A percentile compares a stretch with the other conserved stretches of the same genome.
phyloP scores from a whole-genome alignment of 2,888 invertebrate genomes.

The Lamellibrachia columna region DNA sequence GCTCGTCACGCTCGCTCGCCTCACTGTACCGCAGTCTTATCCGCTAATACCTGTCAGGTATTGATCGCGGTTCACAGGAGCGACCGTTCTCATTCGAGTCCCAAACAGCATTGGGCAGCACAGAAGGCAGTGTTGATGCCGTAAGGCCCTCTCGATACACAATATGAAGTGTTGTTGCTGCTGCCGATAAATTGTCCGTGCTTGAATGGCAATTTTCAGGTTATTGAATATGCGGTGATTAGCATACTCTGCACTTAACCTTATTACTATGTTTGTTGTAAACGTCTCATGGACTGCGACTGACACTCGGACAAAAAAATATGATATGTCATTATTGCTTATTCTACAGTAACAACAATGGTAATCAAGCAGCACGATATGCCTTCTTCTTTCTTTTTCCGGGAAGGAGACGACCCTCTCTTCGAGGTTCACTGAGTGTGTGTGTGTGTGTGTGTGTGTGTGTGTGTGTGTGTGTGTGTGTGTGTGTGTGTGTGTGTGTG shows the following conservation, averaged over 20 bases:
- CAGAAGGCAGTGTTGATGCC: background rate
- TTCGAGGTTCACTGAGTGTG: background rate
- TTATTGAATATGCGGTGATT: background rate
- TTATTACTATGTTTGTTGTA: background rate
- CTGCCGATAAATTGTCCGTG: background rate
- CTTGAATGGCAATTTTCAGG: background rate
- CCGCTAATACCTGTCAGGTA: background rate
- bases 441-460: background rate
- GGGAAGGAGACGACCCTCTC: background rate
- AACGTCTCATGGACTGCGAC: background rate
- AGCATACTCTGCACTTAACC: background rate
- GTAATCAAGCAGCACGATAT: background rate
- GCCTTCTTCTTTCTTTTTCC: background rate
- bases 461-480: background rate
- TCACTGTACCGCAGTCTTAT: background rate
- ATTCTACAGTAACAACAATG: background rate
- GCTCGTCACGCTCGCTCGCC: background rate
- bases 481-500: too few species aligned
- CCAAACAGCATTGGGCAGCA: background rate
- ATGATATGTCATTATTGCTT: background rate
- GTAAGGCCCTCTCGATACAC: background rate
- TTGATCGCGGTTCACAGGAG: background rate
- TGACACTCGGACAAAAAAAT: background rate
- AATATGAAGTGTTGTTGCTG: constrained; percentile 9
- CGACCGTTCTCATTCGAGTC: background rate